A percentile compares a stretch with the other conserved stretches of the same genome.
phyloP scores from a whole-genome alignment of 2,888 invertebrate genomes.

The Leptopilina myrica region DNA sequence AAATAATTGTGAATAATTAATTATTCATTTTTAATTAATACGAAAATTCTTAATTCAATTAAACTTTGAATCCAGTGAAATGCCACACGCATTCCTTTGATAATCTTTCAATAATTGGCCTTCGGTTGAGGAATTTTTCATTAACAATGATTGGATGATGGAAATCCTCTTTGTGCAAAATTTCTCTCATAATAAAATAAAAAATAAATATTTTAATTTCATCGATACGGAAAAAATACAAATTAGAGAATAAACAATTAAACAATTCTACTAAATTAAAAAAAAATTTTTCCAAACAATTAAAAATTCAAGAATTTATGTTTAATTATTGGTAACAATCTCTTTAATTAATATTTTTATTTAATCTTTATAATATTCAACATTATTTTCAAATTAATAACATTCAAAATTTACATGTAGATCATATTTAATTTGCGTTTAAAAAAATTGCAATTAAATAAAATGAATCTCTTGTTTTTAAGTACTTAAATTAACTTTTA shows the following conservation, averaged over 20 bases:
- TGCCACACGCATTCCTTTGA: not conserved
- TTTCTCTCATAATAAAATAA: not conserved
- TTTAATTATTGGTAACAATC: no score
- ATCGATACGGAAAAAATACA: not conserved
- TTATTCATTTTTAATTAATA: no score
- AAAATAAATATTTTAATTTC: not conserved
- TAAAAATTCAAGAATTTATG: not conserved
- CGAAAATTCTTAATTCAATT: not conserved
- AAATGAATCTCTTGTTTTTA: no score
- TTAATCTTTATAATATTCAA: no score
- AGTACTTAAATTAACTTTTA: no score
- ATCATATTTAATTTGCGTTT: no score
- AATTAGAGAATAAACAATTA: not conserved
- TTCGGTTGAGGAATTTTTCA: not conserved
- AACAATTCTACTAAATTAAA: not conserved
- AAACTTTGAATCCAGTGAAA: not conserved
- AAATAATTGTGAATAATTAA: no score
- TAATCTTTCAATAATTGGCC: slow-evolving; percentile 5
- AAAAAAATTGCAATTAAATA: no score
- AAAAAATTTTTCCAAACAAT: not conserved
- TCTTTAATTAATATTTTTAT: no score
- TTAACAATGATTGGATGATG: slow-evolving; percentile 5
- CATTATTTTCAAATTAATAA: no score
- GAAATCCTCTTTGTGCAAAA: slow-evolving; percentile 2
- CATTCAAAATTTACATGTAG: no score